Evolutionary conservation across 2,888 invertebrate species (phyloP), one percentile per base, ranked within the genome.

Genomic region (Rhagophthalmus giganteus): DNA sequence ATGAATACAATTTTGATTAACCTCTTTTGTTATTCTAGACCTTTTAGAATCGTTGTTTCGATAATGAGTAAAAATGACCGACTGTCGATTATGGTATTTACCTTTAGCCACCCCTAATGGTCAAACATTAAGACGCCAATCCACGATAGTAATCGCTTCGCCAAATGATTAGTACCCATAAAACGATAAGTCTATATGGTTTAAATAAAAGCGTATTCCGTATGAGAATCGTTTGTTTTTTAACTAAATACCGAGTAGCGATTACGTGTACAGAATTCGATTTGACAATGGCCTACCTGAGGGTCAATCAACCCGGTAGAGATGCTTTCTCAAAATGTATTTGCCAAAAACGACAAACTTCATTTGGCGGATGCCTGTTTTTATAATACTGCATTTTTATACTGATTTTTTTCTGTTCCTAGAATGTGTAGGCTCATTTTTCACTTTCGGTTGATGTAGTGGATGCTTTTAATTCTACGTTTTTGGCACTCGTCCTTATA

Each of bases 221-320:
- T n/a, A n/a, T n/a, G n/a, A n/a, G n/a, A n/a, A n/a, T n/a, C n/a
- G n/a, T n/a, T n/a, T n/a, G n/a, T n/a, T n/a, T n/a, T n/a, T n/a
- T n/a, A n/a, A n/a, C n/a, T n/a, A n/a, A n/a, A n/a, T n/a, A 34
- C 24, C 20, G 5, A 7, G 6, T 10, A 12, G 20, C 25, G 13
- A 11, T 25, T 13, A 7, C 20, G 20, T 3, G 20, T 3, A 20
- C 3, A 20, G 35, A 48, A 41, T 49, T 40, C 34, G 20, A 26
- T 35, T n/a, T n/a, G n/a, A 48, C 46, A 38, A 48, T 45, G 30
- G 42, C 47, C 46, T 56, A 57, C 57, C 54, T 45, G 56, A 33
- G 44, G 57, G 54, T 57, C 57, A 54, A 44, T 57, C 53, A 57
- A 57, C 57, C 57, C 57, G 57, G 57, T 51, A 54, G 47, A 57